A percentile compares a stretch with the other conserved stretches of the same genome.
phyloP scores from a whole-genome alignment of 2,113 vertebrate genomes.

The Ctenomys sociabilis region DNA sequence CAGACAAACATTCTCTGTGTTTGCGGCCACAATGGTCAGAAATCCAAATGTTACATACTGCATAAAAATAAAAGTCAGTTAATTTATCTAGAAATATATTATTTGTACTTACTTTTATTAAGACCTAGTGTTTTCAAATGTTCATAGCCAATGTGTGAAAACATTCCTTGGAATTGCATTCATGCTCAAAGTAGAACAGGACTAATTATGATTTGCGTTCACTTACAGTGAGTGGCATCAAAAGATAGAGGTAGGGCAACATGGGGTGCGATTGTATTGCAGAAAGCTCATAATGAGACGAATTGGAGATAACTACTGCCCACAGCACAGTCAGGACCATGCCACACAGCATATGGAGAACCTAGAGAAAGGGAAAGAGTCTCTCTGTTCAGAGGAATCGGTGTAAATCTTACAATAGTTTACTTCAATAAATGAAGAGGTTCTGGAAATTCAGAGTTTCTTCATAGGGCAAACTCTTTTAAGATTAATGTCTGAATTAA shows the following conservation, averaged over 20 bases:
- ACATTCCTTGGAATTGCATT: neutral
- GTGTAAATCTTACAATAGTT: neutral
- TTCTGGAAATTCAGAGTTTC: neutral
- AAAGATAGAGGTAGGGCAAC: neutral
- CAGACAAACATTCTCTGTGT: neutral
- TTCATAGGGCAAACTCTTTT: neutral
- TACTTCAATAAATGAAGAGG: no score
- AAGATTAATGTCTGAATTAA: neutral
- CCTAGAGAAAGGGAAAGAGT: neutral
- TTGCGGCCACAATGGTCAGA: neutral
- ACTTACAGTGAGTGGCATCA: neutral
- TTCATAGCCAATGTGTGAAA: neutral
- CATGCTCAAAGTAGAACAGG: no score
- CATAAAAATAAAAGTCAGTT: neutral
- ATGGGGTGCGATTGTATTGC: fast-evolving
- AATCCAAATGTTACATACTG: neutral
- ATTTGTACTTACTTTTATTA: neutral
- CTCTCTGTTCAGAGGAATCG: neutral
- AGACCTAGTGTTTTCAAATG: neutral
- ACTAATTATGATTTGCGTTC: neutral
- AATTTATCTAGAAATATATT: neutral
- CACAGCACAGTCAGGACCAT: neutral
- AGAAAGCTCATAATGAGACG: neutral
- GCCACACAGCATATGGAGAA: neutral
- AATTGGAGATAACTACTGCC: neutral